Conservation (phyloP, 2,113 vertebrate species). For the Chionomys nivalis region DNA sequence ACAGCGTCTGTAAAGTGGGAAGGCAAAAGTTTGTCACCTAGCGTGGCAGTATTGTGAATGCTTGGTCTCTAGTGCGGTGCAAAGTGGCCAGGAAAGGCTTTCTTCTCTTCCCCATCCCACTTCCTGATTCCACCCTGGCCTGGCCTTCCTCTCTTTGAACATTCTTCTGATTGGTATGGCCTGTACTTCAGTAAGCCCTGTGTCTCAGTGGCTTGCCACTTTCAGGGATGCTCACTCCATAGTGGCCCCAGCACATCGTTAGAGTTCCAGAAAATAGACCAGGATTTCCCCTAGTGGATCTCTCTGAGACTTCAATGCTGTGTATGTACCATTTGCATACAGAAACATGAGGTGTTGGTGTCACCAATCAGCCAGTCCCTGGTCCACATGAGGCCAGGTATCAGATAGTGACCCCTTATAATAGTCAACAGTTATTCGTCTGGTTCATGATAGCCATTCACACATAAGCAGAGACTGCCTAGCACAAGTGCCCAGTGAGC, state of each 20-base stretch:
- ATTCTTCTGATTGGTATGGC: neutral
- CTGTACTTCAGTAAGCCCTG: neutral
- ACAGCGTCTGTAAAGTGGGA: neutral
- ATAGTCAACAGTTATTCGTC: neutral
- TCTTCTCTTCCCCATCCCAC: neutral
- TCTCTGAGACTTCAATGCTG: neutral
- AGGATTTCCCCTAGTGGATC: neutral
- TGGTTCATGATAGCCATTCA: neutral
- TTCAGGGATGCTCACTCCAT: too few species aligned
- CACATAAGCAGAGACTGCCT: neutral
- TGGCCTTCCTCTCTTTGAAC: neutral
- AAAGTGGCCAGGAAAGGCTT: neutral
- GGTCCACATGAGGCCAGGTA: too few species aligned
- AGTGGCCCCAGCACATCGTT: neutral
- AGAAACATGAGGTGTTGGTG: neutral
- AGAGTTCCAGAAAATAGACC: neutral
- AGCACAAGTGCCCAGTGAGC: fast-evolving
- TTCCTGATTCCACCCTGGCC: neutral
- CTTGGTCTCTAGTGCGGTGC: fast-evolving
- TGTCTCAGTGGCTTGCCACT: neutral
- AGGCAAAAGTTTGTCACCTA: fast-evolving
- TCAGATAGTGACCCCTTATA: neutral
- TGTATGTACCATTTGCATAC: neutral
- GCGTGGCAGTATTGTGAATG: fast-evolving
- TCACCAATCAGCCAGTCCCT: neutral